A percentile compares a stretch with the other conserved stretches of the same genome.
Conservation (phyloP, 2,113 vertebrate species). For the Laticauda laticaudata region DNA sequence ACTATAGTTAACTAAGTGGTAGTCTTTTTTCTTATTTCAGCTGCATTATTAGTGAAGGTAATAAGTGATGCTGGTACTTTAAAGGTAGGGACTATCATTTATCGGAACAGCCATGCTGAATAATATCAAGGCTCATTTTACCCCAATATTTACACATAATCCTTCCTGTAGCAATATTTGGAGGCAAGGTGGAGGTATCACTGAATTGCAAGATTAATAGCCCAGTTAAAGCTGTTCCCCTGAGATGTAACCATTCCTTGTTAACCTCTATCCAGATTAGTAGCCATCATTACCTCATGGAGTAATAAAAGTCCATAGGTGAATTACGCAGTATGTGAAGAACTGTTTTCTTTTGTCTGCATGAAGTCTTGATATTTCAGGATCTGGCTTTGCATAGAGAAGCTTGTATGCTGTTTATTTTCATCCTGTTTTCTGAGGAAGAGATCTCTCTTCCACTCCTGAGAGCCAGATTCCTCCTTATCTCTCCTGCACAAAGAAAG, state of each 20-base stretch:
- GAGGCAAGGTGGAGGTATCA: not conserved
- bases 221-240: not conserved
- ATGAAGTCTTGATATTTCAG: not conserved
- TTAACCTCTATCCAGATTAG: not conserved
- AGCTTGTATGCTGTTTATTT: not conserved
- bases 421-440: not conserved
- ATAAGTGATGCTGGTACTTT: not conserved
- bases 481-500: not conserved
- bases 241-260: not conserved
- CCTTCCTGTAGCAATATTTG: not conserved
- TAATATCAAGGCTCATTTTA: not conserved
- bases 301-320: not conserved
- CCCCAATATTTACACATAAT: not conserved
- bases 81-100: not conserved
- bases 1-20: not conserved
- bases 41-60: not conserved
- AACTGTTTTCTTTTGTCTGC: not conserved
- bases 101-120: not conserved
- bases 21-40: not conserved
- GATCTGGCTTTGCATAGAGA: not conserved
- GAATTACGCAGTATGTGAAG: not conserved
- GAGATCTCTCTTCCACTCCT: not conserved
- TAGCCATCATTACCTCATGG: not conserved
- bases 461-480: not conserved
- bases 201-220: not conserved